Evolutionary conservation across 2,888 invertebrate genomes (phyloP), one percentile per base, ranked within the genome.

Genomic region (Barypeithes pellucidus): DNA sequence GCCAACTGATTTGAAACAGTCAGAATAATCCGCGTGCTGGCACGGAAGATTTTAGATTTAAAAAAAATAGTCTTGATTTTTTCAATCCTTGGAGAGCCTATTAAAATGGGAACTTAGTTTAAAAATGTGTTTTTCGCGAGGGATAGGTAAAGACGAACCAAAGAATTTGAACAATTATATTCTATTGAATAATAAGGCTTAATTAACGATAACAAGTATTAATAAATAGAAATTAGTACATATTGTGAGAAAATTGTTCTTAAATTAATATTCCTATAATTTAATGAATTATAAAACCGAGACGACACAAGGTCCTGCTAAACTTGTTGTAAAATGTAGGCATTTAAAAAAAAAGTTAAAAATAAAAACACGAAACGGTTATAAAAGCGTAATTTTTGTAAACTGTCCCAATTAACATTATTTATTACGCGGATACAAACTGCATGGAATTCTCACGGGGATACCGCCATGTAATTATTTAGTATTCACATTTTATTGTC

Each of bases 301-400:
- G 29, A 52, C 29, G 29, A 52, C 29, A 36, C 67, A 60, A 67
- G 67, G 67, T 67, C 18, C 67, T 67, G 67, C 50, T 67, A 67
- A 67, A 67, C 45, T 29, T 59, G 50, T 60, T 59, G 67, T 67
- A 60, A 59, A 52, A 29, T 5, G 14, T 52, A 14, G 29, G 8
- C 52, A 14, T 29, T 24, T 50, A 22, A 50, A 50, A 47, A 20
- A 47, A 12, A 50, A 20, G 5, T 47, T 12, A 50, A 50, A 50
- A 22, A 22, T n/a, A 50, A 50, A 50, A 11, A n/a, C 14, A 52
- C 14, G 14, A 52, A 52, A 52, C 52, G 29, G 52, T 52, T 52
- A 52, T 24, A 29, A 7, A 52, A 52, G 52, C 24, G 29, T 14
- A 29, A 29, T 52, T 52, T 52, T 29, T 52, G 52, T 52, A 14